Evolutionary conservation across 2,797 vertebrate genomes (phyloP), one percentile per base, ranked within the genome.

Genomic region (Peromyscus eremicus): DNA sequence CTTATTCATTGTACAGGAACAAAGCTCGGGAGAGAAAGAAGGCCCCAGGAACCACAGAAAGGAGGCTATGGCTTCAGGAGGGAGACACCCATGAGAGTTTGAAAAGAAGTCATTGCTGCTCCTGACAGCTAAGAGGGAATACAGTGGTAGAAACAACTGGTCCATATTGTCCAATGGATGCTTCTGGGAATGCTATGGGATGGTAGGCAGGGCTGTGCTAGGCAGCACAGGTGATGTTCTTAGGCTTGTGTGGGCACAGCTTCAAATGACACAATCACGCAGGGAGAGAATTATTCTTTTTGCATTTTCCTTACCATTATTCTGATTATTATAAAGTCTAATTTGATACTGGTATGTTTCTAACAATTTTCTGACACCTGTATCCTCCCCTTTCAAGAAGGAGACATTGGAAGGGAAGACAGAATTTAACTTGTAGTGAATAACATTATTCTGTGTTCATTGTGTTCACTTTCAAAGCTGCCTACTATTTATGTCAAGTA

Each of bases 291-390:
- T 52, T 80, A 94, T 83, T 87, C 55, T 92, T 95, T 43, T 66
- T 55, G 46, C 40, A 75, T 95, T 86, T 62, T 90, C 37, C 16
- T 71, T 93, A 80, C 49, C 9, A 83, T 43, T 83, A 23, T 57
- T 94, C 37, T 91, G 52, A 83, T 79, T 86, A 77, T 79, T 80
- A 70, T 55, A 23, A 80, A 94, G 55, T 83, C 79, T 95, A 91
- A 89, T 91, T 91, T 91, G 77, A 94, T 85, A 73, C 68, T 64
- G 34, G 57, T 46, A 27, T 86, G 86, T 82, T 96, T 96, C 80
- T 70, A 68, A 91, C 57, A 92, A 91, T 37, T 93, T 64, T 55
- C 68, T 34, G 70, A 84, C 70, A 86, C 64, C 37, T 84, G 40
- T 70, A 75, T 92, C 92, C 57, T 92, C 57, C 43, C 37, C 77